Base-by-base conservation (phyloP, 2,888 invertebrate genomes). In the Galeruca laticollis region DNA sequence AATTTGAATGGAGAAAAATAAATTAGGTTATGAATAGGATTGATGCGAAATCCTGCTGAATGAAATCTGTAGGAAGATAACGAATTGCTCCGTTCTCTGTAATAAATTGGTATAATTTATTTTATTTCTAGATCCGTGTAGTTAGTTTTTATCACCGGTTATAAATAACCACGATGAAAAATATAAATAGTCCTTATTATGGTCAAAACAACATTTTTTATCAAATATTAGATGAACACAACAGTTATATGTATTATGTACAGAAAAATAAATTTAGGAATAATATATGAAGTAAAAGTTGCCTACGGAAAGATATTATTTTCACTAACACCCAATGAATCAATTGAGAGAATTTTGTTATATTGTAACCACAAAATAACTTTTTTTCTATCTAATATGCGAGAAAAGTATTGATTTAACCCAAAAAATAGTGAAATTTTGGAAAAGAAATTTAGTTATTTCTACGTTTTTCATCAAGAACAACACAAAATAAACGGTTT, bases 1-100 rank as follows among this genome's bases (percentile, higher is more conserved):
- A 73, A 73, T 73, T 72, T 70, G 64, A 70, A 70, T 70, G 59
- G 40, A 52, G 62, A 57, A 54, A 60, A 57, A 57, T 49, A 57
- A 57, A 68, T 68, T 68, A 62, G 61, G 49, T 57, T 68, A 57
- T 68, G 68, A 62, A 62, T 62, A 60, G 68, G 62, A 60, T 59
- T 66, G 66, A 66, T 66, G 66, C 11, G 13, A 37, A 49, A 20
- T 59, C 51, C 59, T 26, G 59, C 66, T 26, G 59, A 66, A 66
- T 66, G 59, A 66, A 59, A 51, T 49, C n/a, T 49, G 35, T 15
- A 18, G 51, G 37, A 51, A 51, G 59, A 66, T 60, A 66, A 54
- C 52, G 57, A 59, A 51, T 60, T 37, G 59, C n/a, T 66, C 33
- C 59, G 59, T 47, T 59, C 59, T 60, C 40, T 11, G 31, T 15